These are phyloP conservation scores for Tinea trinotella DNA, from an alignment of 2,888 invertebrate genomes.

Conservation along the genomic window DNA sequence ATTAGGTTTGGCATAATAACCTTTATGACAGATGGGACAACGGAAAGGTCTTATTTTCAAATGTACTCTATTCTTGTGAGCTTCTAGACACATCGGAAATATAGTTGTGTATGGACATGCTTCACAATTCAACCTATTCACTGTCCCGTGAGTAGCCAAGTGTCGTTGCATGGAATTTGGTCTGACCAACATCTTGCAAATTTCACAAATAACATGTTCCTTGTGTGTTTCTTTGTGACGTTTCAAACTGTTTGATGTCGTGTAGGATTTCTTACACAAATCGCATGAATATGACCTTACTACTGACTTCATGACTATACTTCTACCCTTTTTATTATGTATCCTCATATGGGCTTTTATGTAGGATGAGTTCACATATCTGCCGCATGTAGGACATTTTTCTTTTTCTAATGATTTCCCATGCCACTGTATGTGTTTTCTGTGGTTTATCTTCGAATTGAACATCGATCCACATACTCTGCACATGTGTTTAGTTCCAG, in stretches of 20 bases:
- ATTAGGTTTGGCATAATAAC: slow-evolving; percentile 17
- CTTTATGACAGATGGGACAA: slow-evolving; percentile 40
- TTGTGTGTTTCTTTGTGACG: slow-evolving; percentile 30
- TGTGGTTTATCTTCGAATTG: slow-evolving; percentile 1
- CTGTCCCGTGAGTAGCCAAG: slow-evolving; percentile 29
- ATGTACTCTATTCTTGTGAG: slow-evolving; percentile 44
- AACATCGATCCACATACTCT: background rate
- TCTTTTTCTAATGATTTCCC: background rate
- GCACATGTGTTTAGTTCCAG: slow-evolving; percentile 7
- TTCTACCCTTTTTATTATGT: background rate
- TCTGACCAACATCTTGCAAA: slow-evolving; percentile 4
- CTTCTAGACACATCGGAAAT: slow-evolving; percentile 37
- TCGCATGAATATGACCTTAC: slow-evolving; percentile 26
- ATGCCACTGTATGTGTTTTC: slow-evolving; percentile 14
- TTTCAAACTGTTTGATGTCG: slow-evolving; percentile 28
- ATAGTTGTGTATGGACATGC: slow-evolving; percentile 35
- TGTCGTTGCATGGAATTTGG: slow-evolving; percentile 26
- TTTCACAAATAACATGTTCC: background rate
- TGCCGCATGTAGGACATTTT: background rate
- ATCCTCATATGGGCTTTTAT: background rate
- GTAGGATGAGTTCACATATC: background rate
- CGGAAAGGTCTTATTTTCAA: slow-evolving; percentile 34
- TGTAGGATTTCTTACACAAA: slow-evolving; percentile 33
- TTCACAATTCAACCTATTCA: slow-evolving; percentile 29
- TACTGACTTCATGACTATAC: slow-evolving; percentile 26